Conservation (phyloP, 2,113 vertebrate genomes). For the Saccopteryx leptura region DNA sequence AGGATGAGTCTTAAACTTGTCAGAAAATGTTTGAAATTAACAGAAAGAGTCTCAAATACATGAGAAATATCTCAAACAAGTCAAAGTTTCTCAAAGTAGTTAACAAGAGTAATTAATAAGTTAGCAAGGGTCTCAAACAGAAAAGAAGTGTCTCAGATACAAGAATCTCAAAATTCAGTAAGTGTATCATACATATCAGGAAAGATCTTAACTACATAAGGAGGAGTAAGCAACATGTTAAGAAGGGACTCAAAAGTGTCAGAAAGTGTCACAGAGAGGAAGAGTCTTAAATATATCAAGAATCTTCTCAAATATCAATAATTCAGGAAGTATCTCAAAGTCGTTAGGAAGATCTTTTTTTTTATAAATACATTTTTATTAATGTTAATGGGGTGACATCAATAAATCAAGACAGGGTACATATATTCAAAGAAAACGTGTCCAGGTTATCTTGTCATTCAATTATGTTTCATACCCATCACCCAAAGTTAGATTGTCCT, state of each 20-base stretch:
- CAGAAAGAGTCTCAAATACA: background rate
- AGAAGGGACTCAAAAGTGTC: background rate
- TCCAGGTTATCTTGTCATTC: too few species aligned
- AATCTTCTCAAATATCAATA: conserved; percentile 5
- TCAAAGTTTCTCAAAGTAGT: conserved; percentile 1
- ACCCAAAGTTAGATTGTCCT: too few species aligned
- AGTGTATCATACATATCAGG: background rate
- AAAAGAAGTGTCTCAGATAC: background rate
- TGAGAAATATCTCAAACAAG: background rate
- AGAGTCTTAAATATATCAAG: conserved; percentile 18
- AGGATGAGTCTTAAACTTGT: background rate
- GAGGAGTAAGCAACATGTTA: background rate
- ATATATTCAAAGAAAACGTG: too few species aligned
- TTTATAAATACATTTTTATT: too few species aligned
- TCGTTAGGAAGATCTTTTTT: background rate
- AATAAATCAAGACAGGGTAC: too few species aligned
- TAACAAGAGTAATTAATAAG: conserved; percentile 23
- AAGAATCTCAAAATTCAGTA: conserved; percentile 7
- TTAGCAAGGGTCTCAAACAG: background rate
- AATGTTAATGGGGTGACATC: too few species aligned
- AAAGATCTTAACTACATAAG: background rate
- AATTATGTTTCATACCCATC: too few species aligned
- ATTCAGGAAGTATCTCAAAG: conserved; percentile 13
- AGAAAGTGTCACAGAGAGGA: background rate
- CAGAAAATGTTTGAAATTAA: conserved; percentile 6